Base-by-base conservation (phyloP, 1,140 invertebrate species). In the Leptinotarsa defecta region DNA sequence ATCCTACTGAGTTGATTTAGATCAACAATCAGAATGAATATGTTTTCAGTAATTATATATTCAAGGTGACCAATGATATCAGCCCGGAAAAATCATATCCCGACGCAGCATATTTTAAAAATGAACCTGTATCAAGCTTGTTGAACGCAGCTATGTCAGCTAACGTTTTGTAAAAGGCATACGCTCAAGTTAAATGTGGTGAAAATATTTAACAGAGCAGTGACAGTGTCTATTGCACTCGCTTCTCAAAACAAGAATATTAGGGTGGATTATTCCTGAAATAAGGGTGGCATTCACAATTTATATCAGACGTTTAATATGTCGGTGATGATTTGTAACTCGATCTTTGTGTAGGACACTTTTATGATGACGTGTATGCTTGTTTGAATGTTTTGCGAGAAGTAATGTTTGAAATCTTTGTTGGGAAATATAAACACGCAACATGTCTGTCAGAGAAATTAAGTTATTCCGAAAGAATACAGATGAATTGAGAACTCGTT, bases 131-230 rank as follows among this genome's bases (percentile, higher is more conserved):
- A 69, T 70, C 34, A 68, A 73, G 71, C 43, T 68, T 63, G 65
- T 69, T 69, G 52, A 74, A 74, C 49, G 70, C 24, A 70, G 74
- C 64, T 69, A 68, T 70, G 77, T 75, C 71, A 73, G 49, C 75
- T 49, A 63, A 27, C 52, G 73, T 76, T 65, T 71, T 64, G 77
- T 74, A 74, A 64, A 74, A 74, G 74, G 77, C 77, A 76, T 76
- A 76, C 70, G 75, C 74, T 76, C 71, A 75, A 74, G 79, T 81
- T 81, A 81, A 80, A 81, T 81, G 79, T 77, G 79, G 67, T 78
- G 79, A 81, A 81, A 81, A 81, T 79, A 81, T 81, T 81, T 75
- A 77, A 74, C 74, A 68, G 71, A 65, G 71, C 71, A 73, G 77
- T 75, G 77, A 78, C 77, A 78, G 49, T 76, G 77, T 78, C 77